phyloP scores from a whole-genome alignment of 1,140 invertebrate species.

The Aricia agestis region DNA sequence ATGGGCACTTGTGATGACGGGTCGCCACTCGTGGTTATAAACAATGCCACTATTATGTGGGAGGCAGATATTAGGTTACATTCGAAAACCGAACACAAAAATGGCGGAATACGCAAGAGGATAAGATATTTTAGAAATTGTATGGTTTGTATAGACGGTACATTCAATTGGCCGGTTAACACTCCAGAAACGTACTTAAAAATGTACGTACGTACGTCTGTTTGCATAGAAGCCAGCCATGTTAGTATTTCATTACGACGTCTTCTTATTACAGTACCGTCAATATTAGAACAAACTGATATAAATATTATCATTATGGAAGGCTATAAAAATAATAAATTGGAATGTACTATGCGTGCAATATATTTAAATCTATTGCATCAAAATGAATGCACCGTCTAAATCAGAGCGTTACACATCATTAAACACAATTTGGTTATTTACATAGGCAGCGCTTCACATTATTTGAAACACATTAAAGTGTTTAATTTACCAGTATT shows the following conservation, averaged over 20 bases:
- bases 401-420: constrained; percentile 14
- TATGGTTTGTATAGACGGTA: too few species aligned
- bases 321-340: neutral
- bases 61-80: constrained; percentile 11
- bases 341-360: neutral
- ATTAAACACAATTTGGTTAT: constrained; percentile 13
- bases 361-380: neutral
- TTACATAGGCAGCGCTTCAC: neutral
- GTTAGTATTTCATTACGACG: too few species aligned
- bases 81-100: neutral
- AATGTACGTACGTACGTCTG: too few species aligned
- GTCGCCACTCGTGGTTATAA: constrained; percentile 48
- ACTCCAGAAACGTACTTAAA: too few species aligned
- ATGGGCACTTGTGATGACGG: constrained; percentile 66
- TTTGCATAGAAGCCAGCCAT: too few species aligned
- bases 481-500: neutral
- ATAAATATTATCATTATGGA: too few species aligned
- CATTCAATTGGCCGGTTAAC: too few species aligned
- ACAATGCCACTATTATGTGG: constrained; percentile 50
- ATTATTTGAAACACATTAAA: constrained; percentile 10
- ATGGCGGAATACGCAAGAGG: neutral
- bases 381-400: neutral
- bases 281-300: too few species aligned
- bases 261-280: too few species aligned
- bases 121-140: neutral